phyloP scores from a whole-genome alignment of 2,113 vertebrate genomes.

The Cyanistes caeruleus region DNA sequence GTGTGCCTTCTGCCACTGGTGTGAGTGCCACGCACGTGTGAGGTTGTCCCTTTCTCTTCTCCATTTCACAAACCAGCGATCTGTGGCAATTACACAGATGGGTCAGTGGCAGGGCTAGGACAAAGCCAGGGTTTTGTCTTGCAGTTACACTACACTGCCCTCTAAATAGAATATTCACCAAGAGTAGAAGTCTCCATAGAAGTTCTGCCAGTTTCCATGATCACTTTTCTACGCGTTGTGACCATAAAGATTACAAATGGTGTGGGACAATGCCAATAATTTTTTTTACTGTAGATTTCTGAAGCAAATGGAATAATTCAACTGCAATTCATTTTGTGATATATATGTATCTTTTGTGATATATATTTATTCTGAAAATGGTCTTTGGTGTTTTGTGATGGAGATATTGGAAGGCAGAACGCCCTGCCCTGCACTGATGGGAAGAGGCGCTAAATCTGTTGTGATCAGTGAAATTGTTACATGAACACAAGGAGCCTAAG shows the following conservation, averaged over 20 bases:
- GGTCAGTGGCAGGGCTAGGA: not conserved
- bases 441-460: not conserved
- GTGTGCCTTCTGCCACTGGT: fast-evolving
- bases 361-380: not conserved
- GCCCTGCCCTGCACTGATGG: not conserved
- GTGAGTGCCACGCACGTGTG: fast-evolving
- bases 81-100: not conserved
- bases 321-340: not conserved
- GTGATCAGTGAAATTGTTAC: not conserved
- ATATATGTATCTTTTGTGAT: not conserved
- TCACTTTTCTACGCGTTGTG: not conserved
- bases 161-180: not conserved
- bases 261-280: not conserved
- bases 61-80: not conserved
- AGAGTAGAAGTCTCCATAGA: not conserved
- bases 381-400: not conserved
- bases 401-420: not conserved
- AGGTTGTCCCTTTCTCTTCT: not conserved
- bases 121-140: not conserved
- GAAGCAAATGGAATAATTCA: not conserved
- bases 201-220: not conserved
- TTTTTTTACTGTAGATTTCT: not conserved
- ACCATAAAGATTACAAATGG: not conserved
- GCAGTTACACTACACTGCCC: not conserved
- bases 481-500: not conserved